These are phyloP conservation scores for Danio tinwini DNA, from an alignment of 2,797 vertebrate genomes.

Conservation along the genomic window DNA sequence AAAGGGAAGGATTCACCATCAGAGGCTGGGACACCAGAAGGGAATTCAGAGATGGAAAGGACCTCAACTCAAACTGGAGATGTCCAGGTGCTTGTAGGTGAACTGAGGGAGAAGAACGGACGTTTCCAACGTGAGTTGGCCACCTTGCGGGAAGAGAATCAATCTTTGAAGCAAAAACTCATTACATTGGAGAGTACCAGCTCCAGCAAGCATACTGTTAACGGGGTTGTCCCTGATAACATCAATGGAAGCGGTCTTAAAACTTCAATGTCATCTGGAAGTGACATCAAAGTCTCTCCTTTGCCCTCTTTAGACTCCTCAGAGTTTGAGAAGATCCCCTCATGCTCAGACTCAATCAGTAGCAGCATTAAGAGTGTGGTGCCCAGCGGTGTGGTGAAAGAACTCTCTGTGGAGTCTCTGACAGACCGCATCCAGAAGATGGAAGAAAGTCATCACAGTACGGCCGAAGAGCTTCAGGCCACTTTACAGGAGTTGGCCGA, in stretches of 20 bases:
- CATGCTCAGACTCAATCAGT: conserved; percentile 80
- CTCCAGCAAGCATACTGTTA: conserved; percentile 69
- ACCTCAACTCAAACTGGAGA: conserved; percentile 70
- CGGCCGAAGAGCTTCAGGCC: conserved; percentile 93
- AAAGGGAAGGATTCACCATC: conserved; percentile 77
- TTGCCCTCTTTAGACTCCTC: conserved; percentile 91
- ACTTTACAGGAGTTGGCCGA: conserved; percentile 94
- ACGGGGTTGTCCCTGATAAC: conserved; percentile 64
- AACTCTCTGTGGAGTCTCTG: conserved; percentile 87
- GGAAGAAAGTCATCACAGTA: conserved; percentile 98
- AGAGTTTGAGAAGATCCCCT: conserved; percentile 92
- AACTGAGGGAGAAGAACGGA: conserved; percentile 88
- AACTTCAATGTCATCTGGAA: conserved; percentile 85
- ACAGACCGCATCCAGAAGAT: conserved; percentile 93
- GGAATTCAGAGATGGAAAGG: conserved; percentile 67
- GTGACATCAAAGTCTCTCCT: conserved; percentile 88
- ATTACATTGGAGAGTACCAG: conserved; percentile 81
- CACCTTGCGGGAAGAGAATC: conserved; percentile 88
- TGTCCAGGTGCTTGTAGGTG: conserved; percentile 79
- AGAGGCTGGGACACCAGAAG: conserved; percentile 64
- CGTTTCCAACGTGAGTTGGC: conserved; percentile 89
- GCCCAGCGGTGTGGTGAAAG: conserved; percentile 71
- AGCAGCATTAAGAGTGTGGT: conserved; percentile 73
- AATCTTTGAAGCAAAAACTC: conserved; percentile 87
- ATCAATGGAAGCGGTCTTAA: conserved; percentile 70